Evolutionary conservation across 2,797 vertebrate genomes (phyloP).

Genomic region (Pogonophryne albipinna): DNA sequence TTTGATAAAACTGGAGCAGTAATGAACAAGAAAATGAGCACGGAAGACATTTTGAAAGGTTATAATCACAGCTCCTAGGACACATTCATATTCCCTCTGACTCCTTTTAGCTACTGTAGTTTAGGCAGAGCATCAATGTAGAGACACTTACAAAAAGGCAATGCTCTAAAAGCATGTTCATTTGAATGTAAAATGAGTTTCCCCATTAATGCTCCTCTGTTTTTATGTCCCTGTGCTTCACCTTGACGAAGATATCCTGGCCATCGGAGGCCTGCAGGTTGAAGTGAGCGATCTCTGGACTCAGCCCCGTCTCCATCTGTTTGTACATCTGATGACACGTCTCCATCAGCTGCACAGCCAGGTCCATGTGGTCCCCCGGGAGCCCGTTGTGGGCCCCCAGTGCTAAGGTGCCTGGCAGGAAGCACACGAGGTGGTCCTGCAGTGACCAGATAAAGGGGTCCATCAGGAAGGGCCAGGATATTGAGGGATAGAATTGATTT

Average conservation of each 20-base stretch:
- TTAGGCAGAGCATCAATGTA: background rate
- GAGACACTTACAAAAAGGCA: background rate
- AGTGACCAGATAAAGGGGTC: background rate
- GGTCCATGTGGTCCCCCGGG: slow-evolving; percentile 91
- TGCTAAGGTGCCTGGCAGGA: slow-evolving; percentile 95
- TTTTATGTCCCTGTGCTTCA: slow-evolving; percentile 52
- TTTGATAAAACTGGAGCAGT: slow-evolving; percentile 30
- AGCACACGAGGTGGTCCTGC: slow-evolving; percentile 98
- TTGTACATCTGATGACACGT: slow-evolving; percentile 98
- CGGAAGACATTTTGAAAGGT: slow-evolving; percentile 21
- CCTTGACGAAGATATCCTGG: slow-evolving; percentile 92
- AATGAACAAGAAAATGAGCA: slow-evolving; percentile 49
- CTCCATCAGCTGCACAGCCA: slow-evolving; percentile 91
- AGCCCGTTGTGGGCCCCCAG: slow-evolving; percentile 93
- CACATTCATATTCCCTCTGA: slow-evolving; percentile 3
- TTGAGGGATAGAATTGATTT: slow-evolving; percentile 1
- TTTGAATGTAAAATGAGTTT: background rate
- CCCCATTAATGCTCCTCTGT: no score
- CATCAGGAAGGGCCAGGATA: background rate
- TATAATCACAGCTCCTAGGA: slow-evolving; percentile 16
- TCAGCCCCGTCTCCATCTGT: slow-evolving; percentile 96
- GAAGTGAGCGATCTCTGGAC: slow-evolving; percentile 95
- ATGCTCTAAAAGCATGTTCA: background rate
- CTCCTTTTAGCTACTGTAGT: background rate
- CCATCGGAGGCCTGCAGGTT: slow-evolving; percentile 82